These are phyloP conservation scores for Nomada hirtipes DNA, from an alignment of 2,888 invertebrate species.

Conservation along the genomic window DNA sequence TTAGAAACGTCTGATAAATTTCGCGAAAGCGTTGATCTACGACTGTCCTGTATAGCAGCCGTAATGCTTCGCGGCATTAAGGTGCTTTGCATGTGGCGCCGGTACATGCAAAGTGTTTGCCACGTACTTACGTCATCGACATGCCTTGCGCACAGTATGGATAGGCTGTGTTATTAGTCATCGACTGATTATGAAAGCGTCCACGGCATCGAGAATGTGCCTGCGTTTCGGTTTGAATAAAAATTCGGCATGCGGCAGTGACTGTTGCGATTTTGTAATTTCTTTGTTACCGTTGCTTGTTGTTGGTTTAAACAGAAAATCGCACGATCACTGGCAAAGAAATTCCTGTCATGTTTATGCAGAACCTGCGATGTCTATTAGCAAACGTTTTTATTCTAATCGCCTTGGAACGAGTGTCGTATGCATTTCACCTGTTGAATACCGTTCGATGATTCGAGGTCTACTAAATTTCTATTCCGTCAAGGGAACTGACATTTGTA, in stretches of 20 bases:
- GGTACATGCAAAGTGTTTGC: constrained; percentile 44
- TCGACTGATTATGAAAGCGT: constrained; percentile 72
- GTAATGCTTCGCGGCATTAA: constrained; percentile 19
- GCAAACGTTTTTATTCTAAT: constrained; percentile 50
- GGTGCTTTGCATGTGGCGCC: constrained; percentile 48
- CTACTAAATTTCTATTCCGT: constrained; percentile 18
- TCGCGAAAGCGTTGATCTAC: constrained; percentile 45
- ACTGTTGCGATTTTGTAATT: too few species aligned
- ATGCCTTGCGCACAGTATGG: constrained; percentile 81
- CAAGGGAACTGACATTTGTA: constrained; percentile 1
- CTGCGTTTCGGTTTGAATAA: constrained; percentile 26
- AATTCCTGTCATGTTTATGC: constrained; percentile 35
- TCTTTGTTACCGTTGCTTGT: not conserved
- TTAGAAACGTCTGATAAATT: constrained; percentile 29
- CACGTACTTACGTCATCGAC: constrained; percentile 79
- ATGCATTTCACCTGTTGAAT: constrained; percentile 49
- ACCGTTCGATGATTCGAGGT: constrained; percentile 8
- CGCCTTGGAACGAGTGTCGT: constrained; percentile 6
- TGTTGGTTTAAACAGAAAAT: not conserved
- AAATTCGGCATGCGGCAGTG: not conserved
- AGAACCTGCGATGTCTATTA: constrained; percentile 32
- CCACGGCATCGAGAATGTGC: constrained; percentile 19
- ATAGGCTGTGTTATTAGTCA: constrained; percentile 78
- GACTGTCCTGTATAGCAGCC: not conserved
- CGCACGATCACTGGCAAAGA: constrained; percentile 8